Evolutionary conservation across 2,113 vertebrate genomes (phyloP).

Genomic region (Etia nguti): DNA sequence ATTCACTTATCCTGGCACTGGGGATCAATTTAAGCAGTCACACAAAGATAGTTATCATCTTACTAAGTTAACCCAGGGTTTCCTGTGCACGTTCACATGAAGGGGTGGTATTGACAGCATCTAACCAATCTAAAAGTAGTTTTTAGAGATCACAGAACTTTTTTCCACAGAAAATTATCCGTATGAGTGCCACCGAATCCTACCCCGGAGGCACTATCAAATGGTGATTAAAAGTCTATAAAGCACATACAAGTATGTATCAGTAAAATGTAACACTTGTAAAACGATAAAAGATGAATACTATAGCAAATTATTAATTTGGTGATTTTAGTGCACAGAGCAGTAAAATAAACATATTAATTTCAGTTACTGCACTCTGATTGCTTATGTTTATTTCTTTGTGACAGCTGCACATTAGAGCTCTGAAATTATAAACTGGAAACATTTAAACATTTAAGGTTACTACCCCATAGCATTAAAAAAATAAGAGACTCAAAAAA

Average conservation of each 20-base stretch:
- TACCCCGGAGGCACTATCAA: background rate
- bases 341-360: background rate
- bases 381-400: too few species aligned
- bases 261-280: background rate
- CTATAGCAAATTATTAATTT: background rate
- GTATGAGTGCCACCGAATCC: background rate
- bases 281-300: background rate
- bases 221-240: fast-evolving
- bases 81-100: background rate
- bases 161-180: background rate
- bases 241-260: fast-evolving
- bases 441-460: background rate
- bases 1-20: background rate
- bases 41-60: background rate
- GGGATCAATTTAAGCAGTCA: background rate
- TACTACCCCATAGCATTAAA: background rate
- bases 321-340: background rate
- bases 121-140: background rate
- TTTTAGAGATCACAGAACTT: background rate
- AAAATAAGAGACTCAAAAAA: fast-evolving
- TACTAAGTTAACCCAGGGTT: background rate
- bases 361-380: background rate
- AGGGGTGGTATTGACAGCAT: background rate
- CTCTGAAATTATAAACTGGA: background rate
- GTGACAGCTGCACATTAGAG: background rate